These are phyloP conservation scores for Reticulitermes lucifugus DNA, from an alignment of 2,888 invertebrate genomes.

Conservation along the genomic window DNA sequence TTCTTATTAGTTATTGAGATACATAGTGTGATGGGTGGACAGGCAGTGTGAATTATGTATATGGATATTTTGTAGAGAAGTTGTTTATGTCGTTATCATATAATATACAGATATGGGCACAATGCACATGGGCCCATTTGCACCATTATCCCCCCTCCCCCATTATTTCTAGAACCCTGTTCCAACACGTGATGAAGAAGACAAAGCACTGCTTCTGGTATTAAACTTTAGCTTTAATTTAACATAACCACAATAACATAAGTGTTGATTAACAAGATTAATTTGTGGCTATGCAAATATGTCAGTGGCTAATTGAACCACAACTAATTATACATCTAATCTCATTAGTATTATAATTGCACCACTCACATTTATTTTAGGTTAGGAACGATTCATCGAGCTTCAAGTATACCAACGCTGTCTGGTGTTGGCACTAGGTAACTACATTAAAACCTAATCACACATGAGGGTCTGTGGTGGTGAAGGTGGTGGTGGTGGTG, in stretches of 20 bases:
- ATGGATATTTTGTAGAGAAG: too few relatives aligned
- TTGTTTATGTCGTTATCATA: too few relatives aligned
- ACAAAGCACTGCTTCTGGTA: not conserved
- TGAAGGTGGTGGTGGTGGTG: not conserved
- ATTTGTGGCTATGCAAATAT: too few relatives aligned
- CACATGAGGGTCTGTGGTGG: not conserved
- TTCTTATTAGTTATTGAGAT: too few relatives aligned
- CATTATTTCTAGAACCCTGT: not conserved
- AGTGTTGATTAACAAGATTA: not conserved
- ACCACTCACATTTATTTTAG: slow-evolving; percentile 61
- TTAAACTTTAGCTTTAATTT: not conserved
- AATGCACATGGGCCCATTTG: too few relatives aligned
- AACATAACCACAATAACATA: not conserved
- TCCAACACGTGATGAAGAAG: not conserved
- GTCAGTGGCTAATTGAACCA: not conserved
- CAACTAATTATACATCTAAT: slow-evolving; percentile 8
- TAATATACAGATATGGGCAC: too few relatives aligned
- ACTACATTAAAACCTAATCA: slow-evolving; percentile 58
- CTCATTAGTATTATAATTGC: slow-evolving; percentile 4
- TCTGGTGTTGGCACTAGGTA: slow-evolving; percentile 82
- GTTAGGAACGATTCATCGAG: slow-evolving; percentile 84
- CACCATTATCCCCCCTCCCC: too few relatives aligned
- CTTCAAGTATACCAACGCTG: slow-evolving; percentile 91
- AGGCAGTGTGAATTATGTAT: too few relatives aligned
- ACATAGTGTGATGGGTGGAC: too few relatives aligned